A percentile compares a stretch with the other conserved stretches of the same genome.
Conservation (phyloP, 2,113 vertebrate species). For the Rostratula benghalensis region DNA sequence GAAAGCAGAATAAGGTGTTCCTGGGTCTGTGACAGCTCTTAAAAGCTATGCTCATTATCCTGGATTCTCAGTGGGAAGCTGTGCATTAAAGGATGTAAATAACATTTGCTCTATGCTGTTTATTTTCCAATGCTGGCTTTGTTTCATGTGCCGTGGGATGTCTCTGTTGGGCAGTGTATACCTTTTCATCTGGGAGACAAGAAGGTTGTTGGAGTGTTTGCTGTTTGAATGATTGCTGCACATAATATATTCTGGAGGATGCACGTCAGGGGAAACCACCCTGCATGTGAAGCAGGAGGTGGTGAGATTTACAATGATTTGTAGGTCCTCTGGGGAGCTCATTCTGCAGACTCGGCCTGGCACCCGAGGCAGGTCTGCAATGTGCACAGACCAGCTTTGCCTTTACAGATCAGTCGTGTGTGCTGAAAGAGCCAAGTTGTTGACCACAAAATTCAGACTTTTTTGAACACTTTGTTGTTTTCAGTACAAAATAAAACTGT, state of each 20-base stretch:
- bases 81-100: not conserved
- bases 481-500: not conserved
- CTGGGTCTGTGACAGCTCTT: not conserved
- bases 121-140: not conserved
- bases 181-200: not conserved
- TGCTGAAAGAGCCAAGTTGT: not conserved
- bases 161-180: not conserved
- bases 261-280: not conserved
- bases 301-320: not conserved
- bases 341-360: not conserved
- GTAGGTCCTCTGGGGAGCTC: not conserved
- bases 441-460: constrained; percentile 2
- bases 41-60: not conserved
- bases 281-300: not conserved
- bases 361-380: not conserved
- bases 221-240: not conserved
- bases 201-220: not conserved
- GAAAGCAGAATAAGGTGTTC: not conserved
- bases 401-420: not conserved
- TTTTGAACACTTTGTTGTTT: not conserved
- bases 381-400: not conserved
- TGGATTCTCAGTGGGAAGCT: not conserved
- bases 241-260: not conserved
- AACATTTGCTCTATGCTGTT: not conserved
- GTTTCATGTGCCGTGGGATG: not conserved